Evolutionary conservation across 2,888 invertebrate genomes (phyloP), one percentile per base, ranked within the genome.

Genomic region (Drosophila rellima): DNA sequence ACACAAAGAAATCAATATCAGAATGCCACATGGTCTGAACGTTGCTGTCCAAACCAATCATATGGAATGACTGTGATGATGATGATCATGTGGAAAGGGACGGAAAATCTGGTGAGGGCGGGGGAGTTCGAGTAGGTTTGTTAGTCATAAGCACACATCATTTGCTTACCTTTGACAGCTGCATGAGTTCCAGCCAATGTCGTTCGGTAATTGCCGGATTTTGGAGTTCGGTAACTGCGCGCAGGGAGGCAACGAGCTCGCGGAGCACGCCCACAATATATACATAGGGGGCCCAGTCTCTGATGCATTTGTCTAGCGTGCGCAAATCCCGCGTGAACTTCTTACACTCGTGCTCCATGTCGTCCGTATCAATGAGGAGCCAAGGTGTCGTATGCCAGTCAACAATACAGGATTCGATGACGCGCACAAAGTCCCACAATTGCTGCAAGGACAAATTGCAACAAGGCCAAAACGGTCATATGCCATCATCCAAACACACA

Each of bases 171-270:
- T 97, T 96, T 2, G 98, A 98, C 52, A 97, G 96, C 91, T 95
- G 95, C 97, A 98, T 98, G 50, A 99, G 94, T 92, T 98, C 97
- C 75, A 96, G 94, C 99, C 99, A 99, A 93, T 99, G 99, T 60
- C 98, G 94, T 77, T 98, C 97, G 82, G 97, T 95, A 88, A 99
- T 98, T 6, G 98, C 97, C 13, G 98, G 97, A 93, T 98, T 99
- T 93, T 98, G 98, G 29, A 99, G 94, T 92, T 98, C 98, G 18
- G 97, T 97, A 20, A 99, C 97, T 10, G 98, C 98, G 92, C 98
- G 94, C 83, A 99, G 93, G 1, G 98, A 98, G 1, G 98, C 97
- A 93, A 98, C 95, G 95, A 98, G 96, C 91, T 98, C 98, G 93
- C 96, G 97, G 57, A 99, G 95, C 13, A 95, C 95, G 10, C 94